These are phyloP conservation scores for Caranx melampygus DNA, from an alignment of 2,113 vertebrate species.

Conservation along the genomic window DNA sequence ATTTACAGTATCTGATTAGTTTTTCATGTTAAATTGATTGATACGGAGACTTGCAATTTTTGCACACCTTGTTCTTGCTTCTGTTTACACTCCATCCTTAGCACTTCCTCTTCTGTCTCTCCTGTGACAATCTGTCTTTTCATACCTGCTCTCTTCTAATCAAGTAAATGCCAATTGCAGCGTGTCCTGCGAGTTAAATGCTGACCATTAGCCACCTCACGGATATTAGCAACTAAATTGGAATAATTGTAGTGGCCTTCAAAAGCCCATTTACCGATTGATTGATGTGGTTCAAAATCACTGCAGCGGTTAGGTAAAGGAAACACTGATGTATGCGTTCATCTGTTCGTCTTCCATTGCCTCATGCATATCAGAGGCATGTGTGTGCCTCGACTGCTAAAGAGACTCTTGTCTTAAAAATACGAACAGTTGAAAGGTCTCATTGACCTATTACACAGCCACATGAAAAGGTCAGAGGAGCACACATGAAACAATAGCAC, in stretches of 20 bases:
- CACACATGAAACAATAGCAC: background rate
- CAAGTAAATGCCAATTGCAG: slow-evolving; percentile 14
- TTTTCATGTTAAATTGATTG: background rate
- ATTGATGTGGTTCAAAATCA: slow-evolving; percentile 7
- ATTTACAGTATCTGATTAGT: background rate
- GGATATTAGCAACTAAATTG: slow-evolving; percentile 23
- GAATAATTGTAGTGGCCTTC: slow-evolving; percentile 52
- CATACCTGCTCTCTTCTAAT: background rate
- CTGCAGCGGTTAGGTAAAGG: background rate
- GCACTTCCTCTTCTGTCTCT: background rate
- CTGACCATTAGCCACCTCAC: slow-evolving; percentile 28
- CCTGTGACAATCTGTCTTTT: background rate
- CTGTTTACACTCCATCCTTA: background rate
- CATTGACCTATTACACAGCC: slow-evolving; percentile 53
- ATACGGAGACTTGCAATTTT: background rate
- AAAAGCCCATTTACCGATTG: slow-evolving; percentile 28
- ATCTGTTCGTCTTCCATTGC: background rate
- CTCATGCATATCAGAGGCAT: background rate
- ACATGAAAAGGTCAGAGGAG: slow-evolving; percentile 52
- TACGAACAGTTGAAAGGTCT: slow-evolving; percentile 45
- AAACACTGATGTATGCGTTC: background rate
- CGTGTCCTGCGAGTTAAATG: slow-evolving; percentile 26
- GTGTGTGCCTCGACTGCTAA: slow-evolving; percentile 25
- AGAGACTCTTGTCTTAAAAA: slow-evolving; percentile 24
- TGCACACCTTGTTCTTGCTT: background rate